Base-by-base conservation (phyloP, 2,113 vertebrate genomes). In the Datnioides undecimradiatus region DNA sequence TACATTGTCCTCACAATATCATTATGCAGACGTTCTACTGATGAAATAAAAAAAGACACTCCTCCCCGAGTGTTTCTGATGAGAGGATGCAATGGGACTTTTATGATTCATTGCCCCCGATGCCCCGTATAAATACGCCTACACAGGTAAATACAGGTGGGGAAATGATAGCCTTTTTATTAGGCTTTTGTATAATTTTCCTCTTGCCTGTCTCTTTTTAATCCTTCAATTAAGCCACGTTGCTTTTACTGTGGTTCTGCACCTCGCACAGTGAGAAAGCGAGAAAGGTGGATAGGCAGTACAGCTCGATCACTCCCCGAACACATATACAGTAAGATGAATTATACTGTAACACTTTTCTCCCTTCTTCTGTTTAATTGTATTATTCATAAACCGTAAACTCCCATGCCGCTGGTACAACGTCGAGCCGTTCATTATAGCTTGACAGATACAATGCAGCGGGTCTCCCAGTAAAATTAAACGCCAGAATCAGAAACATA, bases 71-170 rank as follows among this genome's bases (percentile, higher is more conserved):
- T 52, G 34, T 80, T 65, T 78, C 29, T 57, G 54, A 59, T 46
- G 41, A 75, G 19, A 16, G 49, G 41, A 52, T 72, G 52, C 21
- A 10, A 58, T 52, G 6, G 34, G 36, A 63, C 75, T 62, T 84
- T 49, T 64, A 76, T 64, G 27, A 59, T 31, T 57, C 38, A 57
- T 23, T 43, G 48, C 76, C 49, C 41, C 13, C 67, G 55, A 51
- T 72, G 36, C 57, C 31, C 66, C 13, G 5, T 64, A 77, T 52
- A 46, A 73, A 72, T 51, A 55, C n/a, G 51, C 52, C 65, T 70
- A 25, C 57, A 60, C 73, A 46, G 45, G 10, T 71, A 45, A 83
- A 76, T 84, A 40, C 23, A n/a, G 78, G 40, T 68, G 51, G 19
- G 45, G 19, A 38, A 70, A 82, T 76, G 2, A 72, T 49, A 46